A percentile compares a stretch with the other conserved stretches of the same genome.
Conservation (phyloP, 2,113 vertebrate species). For the Xenopus tropicalis region UCB_Xtro_10.0 CM004444.2:142146501-142147000, state of each 20-base stretch:
- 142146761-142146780: background rate
- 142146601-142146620: conserved; percentile 1
- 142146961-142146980: conserved; percentile 6
- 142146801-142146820: background rate
- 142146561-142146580: background rate
- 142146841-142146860: background rate
- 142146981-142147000: conserved; percentile 36
- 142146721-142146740: background rate
- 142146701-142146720: conserved; percentile 3
- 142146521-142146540: background rate
- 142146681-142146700: conserved; percentile 38
- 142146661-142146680: background rate
- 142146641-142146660: background rate
- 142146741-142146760: background rate
- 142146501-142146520: background rate
- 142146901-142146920: conserved; percentile 26
- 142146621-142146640: background rate
- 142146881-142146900: background rate
- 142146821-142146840: background rate
- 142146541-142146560: background rate
- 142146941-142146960: conserved; percentile 1
- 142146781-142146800: background rate
- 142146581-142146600: background rate
- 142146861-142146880: background rate
- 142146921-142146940: conserved; percentile 10